Base-by-base conservation (phyloP, 2,888 invertebrate genomes). In the Drosophila limbata region DNA sequence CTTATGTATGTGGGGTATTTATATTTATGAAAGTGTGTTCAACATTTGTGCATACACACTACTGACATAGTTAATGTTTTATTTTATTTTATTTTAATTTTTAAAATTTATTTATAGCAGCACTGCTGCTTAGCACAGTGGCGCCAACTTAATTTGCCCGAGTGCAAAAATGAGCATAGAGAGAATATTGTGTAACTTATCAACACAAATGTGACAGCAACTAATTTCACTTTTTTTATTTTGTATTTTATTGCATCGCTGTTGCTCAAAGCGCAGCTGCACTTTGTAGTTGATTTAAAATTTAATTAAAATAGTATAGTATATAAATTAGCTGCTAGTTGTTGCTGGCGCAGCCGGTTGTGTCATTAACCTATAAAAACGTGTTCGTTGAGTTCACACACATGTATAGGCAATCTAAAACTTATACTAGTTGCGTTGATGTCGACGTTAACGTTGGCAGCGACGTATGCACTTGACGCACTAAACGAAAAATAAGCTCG, bases 361-460 rank as follows among this genome's bases (percentile, higher is more conserved):
- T 90, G 90, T 90, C 90, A 91, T 91, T 90, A 90, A 90, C 91
- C 90, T 86, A 90, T 90, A 90, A 90, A 90, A 90, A 89, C 90
- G 89, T 89, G 89, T 79, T 87, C 84, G 68, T 68, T 67, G 63
- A 74, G 71, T 69, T 72, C 53, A 45, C 53, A 65, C 48, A 60
- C 42, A 44, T 13, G 44, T 21, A 69, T 15, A 47, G n/a, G 56
- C 45, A 66, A 47, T 55, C 50, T 48, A 66, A 55, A 68, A 64
- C 75, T 68, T 61, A 72, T 52, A 53, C 68, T 60, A 48, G 42
- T 31, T 57, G 21, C 40, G 61, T 17, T 45, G 37, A 15, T 10
- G 56, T 45, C 31, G 40, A 17, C 40, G 40, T 17, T 53, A 44
- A 39, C 35, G 47, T 15, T 40, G 42, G 37, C 61, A 39, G 21